phyloP scores from a whole-genome alignment of 2,797 vertebrate genomes.

The Prunella strophiata region DNA sequence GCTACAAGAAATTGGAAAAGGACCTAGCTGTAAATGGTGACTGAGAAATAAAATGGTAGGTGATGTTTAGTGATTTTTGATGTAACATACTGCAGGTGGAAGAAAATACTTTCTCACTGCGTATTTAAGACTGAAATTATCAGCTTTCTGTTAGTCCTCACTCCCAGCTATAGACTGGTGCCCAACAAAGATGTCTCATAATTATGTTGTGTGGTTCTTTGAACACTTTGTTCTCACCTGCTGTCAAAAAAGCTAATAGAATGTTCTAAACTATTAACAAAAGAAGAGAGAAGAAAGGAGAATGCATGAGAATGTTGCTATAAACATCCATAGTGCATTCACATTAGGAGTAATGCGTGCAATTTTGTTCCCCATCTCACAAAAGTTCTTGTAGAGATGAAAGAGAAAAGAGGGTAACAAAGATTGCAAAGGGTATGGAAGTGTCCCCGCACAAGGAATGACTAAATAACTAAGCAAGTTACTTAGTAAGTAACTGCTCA shows the following conservation, averaged over 20 bases:
- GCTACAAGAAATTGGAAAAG: neutral
- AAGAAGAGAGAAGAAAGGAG: neutral
- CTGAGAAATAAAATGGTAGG: neutral
- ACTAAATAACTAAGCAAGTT: neutral
- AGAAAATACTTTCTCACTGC: no score
- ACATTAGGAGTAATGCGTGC: neutral
- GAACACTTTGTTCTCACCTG: neutral
- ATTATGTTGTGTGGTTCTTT: neutral
- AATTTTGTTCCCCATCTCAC: neutral
- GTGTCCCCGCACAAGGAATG: neutral
- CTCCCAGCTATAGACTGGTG: neutral
- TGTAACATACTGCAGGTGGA: neutral
- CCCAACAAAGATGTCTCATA: neutral
- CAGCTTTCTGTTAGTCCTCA: neutral
- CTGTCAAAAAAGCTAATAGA: neutral
- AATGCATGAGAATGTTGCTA: neutral
- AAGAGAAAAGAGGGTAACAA: neutral
- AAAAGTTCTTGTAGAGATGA: neutral
- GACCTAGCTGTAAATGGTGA: neutral
- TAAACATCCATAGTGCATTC: neutral
- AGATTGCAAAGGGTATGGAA: neutral
- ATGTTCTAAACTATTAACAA: neutral
- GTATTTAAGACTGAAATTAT: no score
- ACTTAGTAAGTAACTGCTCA: neutral
- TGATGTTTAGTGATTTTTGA: neutral